Conservation (phyloP, 2,113 vertebrate genomes). For the Brachyistius frenatus region DNA sequence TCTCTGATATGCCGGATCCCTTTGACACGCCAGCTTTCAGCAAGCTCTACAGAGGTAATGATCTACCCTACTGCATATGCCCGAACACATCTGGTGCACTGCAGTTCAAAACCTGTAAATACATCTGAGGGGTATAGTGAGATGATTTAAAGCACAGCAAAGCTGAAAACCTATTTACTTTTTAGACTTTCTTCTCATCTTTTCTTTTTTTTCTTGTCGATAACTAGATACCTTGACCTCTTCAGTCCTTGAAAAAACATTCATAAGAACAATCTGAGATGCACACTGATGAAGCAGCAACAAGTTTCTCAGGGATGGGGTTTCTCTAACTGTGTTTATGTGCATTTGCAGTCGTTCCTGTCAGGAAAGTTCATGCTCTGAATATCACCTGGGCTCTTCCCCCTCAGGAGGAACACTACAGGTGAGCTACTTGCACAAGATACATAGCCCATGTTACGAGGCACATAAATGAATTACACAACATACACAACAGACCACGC, state of each 20-base stretch:
- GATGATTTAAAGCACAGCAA: not conserved
- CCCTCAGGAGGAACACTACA: conserved; percentile 92
- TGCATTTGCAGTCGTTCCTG: conserved; percentile 90
- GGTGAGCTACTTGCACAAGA: conserved; percentile 78
- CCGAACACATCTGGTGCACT: conserved; percentile 11
- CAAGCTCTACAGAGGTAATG: conserved; percentile 94
- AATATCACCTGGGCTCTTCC: conserved; percentile 96
- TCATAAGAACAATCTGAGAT: not conserved
- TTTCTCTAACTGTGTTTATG: conserved; percentile 8
- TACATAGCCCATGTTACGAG: no score
- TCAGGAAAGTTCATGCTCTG: conserved; percentile 93
- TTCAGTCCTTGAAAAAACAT: not conserved
- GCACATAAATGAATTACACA: not conserved
- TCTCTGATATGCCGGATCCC: conserved; percentile 91
- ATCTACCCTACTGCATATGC: not conserved
- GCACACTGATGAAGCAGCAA: not conserved
- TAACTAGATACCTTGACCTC: not conserved
- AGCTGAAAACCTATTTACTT: no score
- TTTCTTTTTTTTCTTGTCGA: not conserved
- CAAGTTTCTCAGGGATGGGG: not conserved
- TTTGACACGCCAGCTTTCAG: conserved; percentile 94
- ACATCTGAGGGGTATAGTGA: not conserved
- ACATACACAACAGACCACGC: not conserved
- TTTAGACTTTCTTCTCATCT: no score
- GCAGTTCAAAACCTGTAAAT: conserved; percentile 1